Conservation (phyloP, 2,888 invertebrate species). For the Scaptodrosophila latifasciaeformis region DNA sequence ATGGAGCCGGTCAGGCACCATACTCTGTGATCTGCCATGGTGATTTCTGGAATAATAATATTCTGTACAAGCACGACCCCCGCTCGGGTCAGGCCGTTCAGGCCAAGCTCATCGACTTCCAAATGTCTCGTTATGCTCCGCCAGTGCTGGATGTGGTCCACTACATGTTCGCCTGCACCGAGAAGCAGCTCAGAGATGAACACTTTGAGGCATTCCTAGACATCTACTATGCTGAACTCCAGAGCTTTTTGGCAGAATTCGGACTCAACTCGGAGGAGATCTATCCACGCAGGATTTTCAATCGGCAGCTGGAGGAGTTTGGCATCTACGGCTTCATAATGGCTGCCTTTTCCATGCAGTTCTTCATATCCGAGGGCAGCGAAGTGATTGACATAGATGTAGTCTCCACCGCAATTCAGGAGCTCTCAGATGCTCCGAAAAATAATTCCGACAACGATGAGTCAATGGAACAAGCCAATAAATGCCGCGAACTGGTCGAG, state of each 20-base stretch:
- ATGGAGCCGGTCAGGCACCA: slow-evolving; percentile 51
- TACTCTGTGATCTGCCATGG: slow-evolving; percentile 71
- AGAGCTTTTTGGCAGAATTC: slow-evolving; percentile 41
- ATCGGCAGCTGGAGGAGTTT: slow-evolving; percentile 56
- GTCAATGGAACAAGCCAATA: slow-evolving; percentile 25
- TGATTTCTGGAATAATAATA: slow-evolving; percentile 72
- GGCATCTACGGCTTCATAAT: slow-evolving; percentile 68
- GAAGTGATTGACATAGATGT: slow-evolving; percentile 65
- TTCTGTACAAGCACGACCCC: slow-evolving; percentile 60
- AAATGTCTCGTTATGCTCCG: slow-evolving; percentile 69
- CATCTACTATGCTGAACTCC: slow-evolving; percentile 54
- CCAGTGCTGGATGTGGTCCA: slow-evolving; percentile 68
- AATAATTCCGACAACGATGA: slow-evolving; percentile 21
- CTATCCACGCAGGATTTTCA: slow-evolving; percentile 51
- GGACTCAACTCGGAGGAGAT: slow-evolving; percentile 43
- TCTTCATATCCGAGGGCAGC: slow-evolving; percentile 57
- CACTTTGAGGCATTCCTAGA: slow-evolving; percentile 61
- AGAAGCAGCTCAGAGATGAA: slow-evolving; percentile 58
- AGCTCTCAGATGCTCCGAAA: slow-evolving; percentile 33
- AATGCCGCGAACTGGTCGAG: slow-evolving; percentile 47
- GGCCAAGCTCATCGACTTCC: slow-evolving; percentile 70
- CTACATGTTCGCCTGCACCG: slow-evolving; percentile 68
- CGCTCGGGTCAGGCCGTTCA: slow-evolving; percentile 34
- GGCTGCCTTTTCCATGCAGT: slow-evolving; percentile 63
- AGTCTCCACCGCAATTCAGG: slow-evolving; percentile 56